These are phyloP conservation scores for Chanos chanos DNA, from an alignment of 2,797 vertebrate species.

Conservation along the genomic window DNA sequence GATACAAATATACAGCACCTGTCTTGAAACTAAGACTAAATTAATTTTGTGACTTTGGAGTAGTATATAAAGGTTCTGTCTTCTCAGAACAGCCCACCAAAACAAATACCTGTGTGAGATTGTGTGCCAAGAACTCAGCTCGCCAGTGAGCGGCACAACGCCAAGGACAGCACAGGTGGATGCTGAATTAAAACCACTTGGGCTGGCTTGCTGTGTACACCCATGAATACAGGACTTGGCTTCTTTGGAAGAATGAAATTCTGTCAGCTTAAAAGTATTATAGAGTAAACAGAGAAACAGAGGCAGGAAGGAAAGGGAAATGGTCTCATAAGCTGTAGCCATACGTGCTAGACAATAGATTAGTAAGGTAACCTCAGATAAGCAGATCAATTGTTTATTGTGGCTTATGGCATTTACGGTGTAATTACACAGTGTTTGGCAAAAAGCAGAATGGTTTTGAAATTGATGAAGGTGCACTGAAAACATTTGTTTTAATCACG, in stretches of 20 bases:
- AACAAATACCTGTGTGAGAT: constrained; percentile 24
- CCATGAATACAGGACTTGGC: constrained; percentile 18
- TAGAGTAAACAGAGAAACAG: constrained; percentile 37
- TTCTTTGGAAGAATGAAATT: constrained; percentile 27
- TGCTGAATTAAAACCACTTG: constrained; percentile 42
- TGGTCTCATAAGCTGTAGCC: constrained; percentile 9
- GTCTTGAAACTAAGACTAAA: too few relatives aligned
- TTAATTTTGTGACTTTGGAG: too few relatives aligned
- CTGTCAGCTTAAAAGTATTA: constrained; percentile 41
- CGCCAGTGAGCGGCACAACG: constrained; percentile 35
- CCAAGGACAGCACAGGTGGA: constrained; percentile 60
- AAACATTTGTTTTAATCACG: too few relatives aligned
- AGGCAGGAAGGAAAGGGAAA: constrained; percentile 34
- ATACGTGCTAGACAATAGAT: constrained; percentile 20
- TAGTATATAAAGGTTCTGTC: too few relatives aligned
- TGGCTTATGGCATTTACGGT: too few relatives aligned
- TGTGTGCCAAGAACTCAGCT: constrained; percentile 45
- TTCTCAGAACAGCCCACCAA: constrained; percentile 7
- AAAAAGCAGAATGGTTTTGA: too few relatives aligned
- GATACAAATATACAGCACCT: too few relatives aligned
- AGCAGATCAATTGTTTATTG: constrained; percentile 6
- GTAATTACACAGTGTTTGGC: too few relatives aligned
- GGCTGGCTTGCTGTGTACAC: constrained; percentile 30
- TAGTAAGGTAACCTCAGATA: constrained; percentile 8
- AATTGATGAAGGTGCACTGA: too few relatives aligned